These are phyloP conservation scores for Pseudomugil gertrudae DNA, from an alignment of 2,797 vertebrate species.

Conservation along the genomic window DNA sequence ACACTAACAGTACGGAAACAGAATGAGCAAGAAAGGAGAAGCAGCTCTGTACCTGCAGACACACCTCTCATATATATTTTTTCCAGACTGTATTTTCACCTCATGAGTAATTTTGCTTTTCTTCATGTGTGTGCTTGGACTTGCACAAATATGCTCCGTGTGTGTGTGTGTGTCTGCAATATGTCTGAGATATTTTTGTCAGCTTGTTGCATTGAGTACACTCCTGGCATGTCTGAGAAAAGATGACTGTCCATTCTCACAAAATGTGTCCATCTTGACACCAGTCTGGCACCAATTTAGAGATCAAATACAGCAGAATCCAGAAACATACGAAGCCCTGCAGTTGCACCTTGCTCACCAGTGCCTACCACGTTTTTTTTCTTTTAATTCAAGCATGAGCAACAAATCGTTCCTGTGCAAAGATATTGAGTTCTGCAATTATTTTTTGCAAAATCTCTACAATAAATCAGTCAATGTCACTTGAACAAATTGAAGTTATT, in stretches of 20 bases:
- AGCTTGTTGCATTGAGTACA: constrained; percentile 58
- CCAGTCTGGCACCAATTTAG: constrained; percentile 75
- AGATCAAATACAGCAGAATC: constrained; percentile 57
- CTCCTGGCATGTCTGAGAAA: constrained; percentile 51
- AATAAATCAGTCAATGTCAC: background rate
- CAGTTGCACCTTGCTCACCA: constrained; percentile 27
- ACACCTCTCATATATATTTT: constrained; percentile 15
- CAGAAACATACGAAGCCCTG: constrained; percentile 30
- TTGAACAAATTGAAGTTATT: background rate
- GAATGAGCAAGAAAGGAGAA: constrained; percentile 24
- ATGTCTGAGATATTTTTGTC: constrained; percentile 54
- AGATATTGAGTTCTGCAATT: background rate
- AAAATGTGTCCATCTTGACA: constrained; percentile 60
- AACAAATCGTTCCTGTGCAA: constrained; percentile 1
- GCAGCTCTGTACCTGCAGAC: constrained; percentile 44
- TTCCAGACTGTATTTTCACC: constrained; percentile 5
- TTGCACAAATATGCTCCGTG: background rate
- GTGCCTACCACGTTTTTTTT: constrained; percentile 5
- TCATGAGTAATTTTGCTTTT: constrained; percentile 21
- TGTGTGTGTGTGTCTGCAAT: constrained; percentile 15
- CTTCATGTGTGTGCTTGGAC: constrained; percentile 13
- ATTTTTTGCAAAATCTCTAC: constrained; percentile 24
- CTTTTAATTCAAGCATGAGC: constrained; percentile 15
- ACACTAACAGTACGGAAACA: constrained; percentile 44
- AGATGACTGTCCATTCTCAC: constrained; percentile 67